Evolutionary conservation across 1,140 invertebrate species (phyloP), one percentile per base, ranked within the genome.

Genomic region (Cotesia typhae): DNA sequence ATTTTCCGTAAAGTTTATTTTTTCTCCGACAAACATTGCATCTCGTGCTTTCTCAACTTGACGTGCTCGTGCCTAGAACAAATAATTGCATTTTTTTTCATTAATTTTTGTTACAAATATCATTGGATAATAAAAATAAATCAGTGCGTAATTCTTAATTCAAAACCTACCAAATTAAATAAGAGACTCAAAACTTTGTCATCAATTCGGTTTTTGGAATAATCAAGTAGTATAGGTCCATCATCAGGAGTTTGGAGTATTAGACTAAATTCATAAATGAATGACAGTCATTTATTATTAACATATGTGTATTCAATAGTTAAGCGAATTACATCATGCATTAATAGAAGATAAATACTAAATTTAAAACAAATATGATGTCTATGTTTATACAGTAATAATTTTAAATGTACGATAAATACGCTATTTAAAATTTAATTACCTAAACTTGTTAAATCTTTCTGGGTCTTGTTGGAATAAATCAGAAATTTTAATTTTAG

Each of bases 1-100:
- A 80, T 96, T 91, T 88, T 99, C 98, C 1, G 98, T 99, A 79
- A 98, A 97, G 87, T 99, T 99, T 47, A 99, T 99, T 81, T 96
- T 96, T 81, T 96, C 90, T 41, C 97, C 98, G 75, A 84, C 82
- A 84, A 99, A 99, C 97, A 99, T 99, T 38, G 93, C 94, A 88
- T 96, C 91, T 78, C 97, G 90, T 12, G 95, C 94, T 75, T 91
- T 87, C 85, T 95, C 94, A 41, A 99, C 91, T 79, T 94, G 92
- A 4, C 97, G 88, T 38, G 91, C 91, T 82, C 91, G 91, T 2
- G 96, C 97, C 92, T 94, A 75, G 20, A 78, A 52, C 71, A 71
- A 66, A 57, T 38, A 67, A 72, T 55, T 20, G 4, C 28, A 72
- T 47, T 1, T 37, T 36, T 28, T 28, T 28, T 28, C 28, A 28